These are phyloP conservation scores for Ceratoteleas bidentatus DNA, from an alignment of 1,140 invertebrate genomes.

Conservation along the genomic window DNA sequence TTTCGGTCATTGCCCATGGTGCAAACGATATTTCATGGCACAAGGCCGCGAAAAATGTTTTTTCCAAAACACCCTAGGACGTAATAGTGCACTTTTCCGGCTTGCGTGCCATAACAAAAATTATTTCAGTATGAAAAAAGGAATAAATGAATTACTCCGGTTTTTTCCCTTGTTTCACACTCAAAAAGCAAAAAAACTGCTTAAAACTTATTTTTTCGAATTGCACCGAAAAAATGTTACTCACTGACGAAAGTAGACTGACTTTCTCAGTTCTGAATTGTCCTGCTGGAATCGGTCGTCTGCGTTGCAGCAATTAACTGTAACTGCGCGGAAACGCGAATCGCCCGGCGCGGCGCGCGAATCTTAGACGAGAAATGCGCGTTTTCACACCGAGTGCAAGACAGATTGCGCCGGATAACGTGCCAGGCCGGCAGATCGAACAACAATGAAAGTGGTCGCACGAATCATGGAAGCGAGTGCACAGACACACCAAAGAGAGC, in stretches of 20 bases:
- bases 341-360: conserved; percentile 11
- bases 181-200: conserved; percentile 12
- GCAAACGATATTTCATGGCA: too few species aligned
- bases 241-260: conserved; percentile 41
- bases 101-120: too few species aligned
- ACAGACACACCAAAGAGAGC: conserved; percentile 57
- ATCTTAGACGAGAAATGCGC: conserved; percentile 46
- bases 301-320: conserved; percentile 42
- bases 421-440: conserved; percentile 71
- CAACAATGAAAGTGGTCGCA: conserved; percentile 79
- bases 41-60: too few species aligned
- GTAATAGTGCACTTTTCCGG: too few species aligned
- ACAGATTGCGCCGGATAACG: conserved; percentile 53
- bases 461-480: conserved; percentile 61
- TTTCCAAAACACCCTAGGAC: too few species aligned
- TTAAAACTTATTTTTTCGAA: not conserved
- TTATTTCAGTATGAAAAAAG: too few species aligned
- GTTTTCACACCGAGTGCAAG: conserved; percentile 57
- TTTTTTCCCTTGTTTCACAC: too few species aligned
- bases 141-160: too few species aligned
- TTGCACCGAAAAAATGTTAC: conserved; percentile 18
- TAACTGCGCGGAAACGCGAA: conserved; percentile 37
- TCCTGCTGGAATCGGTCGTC: conserved; percentile 21
- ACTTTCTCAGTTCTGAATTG: conserved; percentile 38
- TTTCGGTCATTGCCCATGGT: too few species aligned